Base-by-base conservation (phyloP, 2,888 invertebrate genomes). In the Furcula furcula region DNA sequence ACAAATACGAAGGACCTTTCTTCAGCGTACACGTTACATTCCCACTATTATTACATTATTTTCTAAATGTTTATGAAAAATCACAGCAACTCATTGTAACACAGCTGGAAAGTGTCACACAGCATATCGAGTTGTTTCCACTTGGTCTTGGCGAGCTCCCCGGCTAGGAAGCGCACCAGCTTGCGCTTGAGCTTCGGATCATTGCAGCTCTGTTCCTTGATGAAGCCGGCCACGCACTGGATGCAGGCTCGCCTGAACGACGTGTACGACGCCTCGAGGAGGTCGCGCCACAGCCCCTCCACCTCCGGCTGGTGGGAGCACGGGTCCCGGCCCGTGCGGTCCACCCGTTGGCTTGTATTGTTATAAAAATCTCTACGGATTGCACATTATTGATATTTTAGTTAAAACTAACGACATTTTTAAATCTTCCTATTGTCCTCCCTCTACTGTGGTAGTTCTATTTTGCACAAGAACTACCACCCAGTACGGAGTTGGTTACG, bases 81-180 rank as follows among this genome's bases (percentile, higher is more conserved):
- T 31, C 23, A 29, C 3, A 61, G 20, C 1, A 71, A 42, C 0
- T 69, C 68, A 14, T 57, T 45, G 34, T 50, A 72, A 40, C 72
- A 73, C 13, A 73, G 42, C 30, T 67, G 64, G 36, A 59, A 67
- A 7, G 29, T 34, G 7, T 66, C 65, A 26, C 74, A 73, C 7
- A 73, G 56, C 30, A 61, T 29, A 28, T 44, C 29, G 4, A 71
- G 55, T 16, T 69, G 70, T 2, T 31, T 37, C 6, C 41, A 6
- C 16, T 48, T 44, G n/a, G 61, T 39, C 29, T 48, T 49, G 7
- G 16, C 21, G 16, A 74, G 31, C 36, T 67, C 59, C 2, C 22
- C 26, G 3, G 14, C 28, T 11, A 73, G 40, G 22, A 57, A 49
- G 20, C 44, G 38, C 0, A 29, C 33, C 10, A 68, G 38, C 6